phyloP scores from a whole-genome alignment of 2,888 invertebrate genomes.

The Lycaena phlaeas region DNA sequence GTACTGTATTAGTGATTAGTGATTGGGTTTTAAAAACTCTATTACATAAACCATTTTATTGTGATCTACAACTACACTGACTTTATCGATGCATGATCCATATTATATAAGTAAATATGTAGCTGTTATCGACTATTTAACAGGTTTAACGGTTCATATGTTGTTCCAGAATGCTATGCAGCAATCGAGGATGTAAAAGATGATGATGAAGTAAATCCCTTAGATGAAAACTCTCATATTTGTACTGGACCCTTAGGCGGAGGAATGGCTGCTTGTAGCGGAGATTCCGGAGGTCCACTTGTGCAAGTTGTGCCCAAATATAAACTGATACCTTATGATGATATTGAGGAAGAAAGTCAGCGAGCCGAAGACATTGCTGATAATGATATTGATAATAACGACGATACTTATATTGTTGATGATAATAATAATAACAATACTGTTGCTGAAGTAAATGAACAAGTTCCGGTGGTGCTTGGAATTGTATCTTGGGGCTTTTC shows the following conservation, averaged over 20 bases:
- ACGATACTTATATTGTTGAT: slow-evolving; percentile 13
- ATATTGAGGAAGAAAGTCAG: slow-evolving; percentile 17
- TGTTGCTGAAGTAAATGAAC: slow-evolving; percentile 18
- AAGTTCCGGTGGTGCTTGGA: slow-evolving; percentile 49
- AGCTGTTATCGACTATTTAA: too few species aligned
- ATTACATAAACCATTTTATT: too few species aligned
- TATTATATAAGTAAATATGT: too few species aligned
- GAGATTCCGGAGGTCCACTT: slow-evolving; percentile 73
- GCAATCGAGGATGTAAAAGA: slow-evolving; percentile 46
- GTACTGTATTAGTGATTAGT: too few species aligned
- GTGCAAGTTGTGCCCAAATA: slow-evolving; percentile 31
- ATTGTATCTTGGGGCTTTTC: slow-evolving; percentile 70
- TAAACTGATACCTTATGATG: slow-evolving; percentile 12
- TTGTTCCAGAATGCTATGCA: slow-evolving; percentile 47
- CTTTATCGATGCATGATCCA: too few species aligned
- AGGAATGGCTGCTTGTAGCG: slow-evolving; percentile 65
- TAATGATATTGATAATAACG: slow-evolving; percentile 17
- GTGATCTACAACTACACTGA: too few species aligned
- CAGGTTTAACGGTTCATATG: too few species aligned
- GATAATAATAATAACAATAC: slow-evolving; percentile 12
- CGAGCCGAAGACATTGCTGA: neutral
- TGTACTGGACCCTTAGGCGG: slow-evolving; percentile 68
- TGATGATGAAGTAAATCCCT: slow-evolving; percentile 43
- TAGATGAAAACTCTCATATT: slow-evolving; percentile 54
- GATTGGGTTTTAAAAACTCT: too few species aligned